Conservation (phyloP, 2,113 vertebrate genomes). For the Oryzias woworae region DNA sequence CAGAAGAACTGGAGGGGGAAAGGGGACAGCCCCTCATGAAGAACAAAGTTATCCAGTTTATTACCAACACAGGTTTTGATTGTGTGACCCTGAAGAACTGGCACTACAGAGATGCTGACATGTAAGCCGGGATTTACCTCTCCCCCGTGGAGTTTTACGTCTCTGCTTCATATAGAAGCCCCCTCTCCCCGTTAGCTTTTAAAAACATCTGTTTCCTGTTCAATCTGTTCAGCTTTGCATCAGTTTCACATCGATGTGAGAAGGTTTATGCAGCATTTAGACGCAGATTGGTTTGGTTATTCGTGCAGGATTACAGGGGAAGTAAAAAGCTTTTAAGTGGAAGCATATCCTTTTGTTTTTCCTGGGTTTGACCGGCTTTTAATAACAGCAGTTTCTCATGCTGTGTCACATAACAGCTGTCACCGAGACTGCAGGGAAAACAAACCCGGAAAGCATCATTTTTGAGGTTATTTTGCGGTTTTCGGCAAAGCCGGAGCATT, state of each 20-base stretch:
- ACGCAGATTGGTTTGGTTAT: conserved; percentile 60
- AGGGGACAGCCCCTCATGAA: too few species aligned
- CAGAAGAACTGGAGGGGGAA: too few species aligned
- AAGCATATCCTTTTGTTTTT: conserved; percentile 32
- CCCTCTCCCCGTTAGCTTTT: conserved; percentile 20
- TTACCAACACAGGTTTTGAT: conserved; percentile 22
- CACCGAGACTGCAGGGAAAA: conserved; percentile 17
- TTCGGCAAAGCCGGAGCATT: conserved; percentile 47
- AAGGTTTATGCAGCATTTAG: conserved; percentile 55
- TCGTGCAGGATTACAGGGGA: conserved; percentile 44
- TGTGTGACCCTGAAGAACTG: conserved; percentile 41
- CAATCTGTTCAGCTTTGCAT: conserved; percentile 50
- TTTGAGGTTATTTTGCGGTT: conserved; percentile 32
- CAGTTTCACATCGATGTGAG: conserved; percentile 59
- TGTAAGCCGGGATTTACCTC: conserved; percentile 60
- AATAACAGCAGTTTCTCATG: conserved; percentile 33
- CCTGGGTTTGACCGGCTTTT: conserved; percentile 30
- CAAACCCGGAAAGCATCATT: conserved; percentile 38
- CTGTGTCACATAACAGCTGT: conserved; percentile 30
- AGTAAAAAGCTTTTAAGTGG: conserved; percentile 42
- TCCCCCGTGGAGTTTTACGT: conserved; percentile 53
- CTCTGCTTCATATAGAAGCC: conserved; percentile 50
- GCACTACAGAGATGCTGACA: conserved; percentile 39
- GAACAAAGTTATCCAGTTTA: conserved; percentile 36
- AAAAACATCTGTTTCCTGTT: conserved; percentile 68